Evolutionary conservation across 2,797 vertebrate species (phyloP).

Genomic region (Mareca penelope): DNA sequence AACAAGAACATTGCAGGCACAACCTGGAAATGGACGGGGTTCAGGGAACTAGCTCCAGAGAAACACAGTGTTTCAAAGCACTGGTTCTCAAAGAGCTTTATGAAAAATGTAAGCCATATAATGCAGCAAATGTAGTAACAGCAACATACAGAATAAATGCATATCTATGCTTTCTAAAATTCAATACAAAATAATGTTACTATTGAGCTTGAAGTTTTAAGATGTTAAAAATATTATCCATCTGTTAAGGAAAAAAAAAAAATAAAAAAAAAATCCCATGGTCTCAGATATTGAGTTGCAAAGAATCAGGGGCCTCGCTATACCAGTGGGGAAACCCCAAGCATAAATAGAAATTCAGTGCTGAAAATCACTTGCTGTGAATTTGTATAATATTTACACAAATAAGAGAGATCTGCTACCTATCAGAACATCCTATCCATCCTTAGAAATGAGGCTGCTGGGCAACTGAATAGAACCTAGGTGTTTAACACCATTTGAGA

Average conservation of each 20-base stretch:
- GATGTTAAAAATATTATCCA: neutral
- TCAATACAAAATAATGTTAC: neutral
- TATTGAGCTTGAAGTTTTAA: neutral
- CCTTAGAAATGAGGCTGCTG: neutral
- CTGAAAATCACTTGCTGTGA: neutral
- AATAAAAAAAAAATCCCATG: neutral
- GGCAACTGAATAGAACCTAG: neutral
- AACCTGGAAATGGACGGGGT: neutral
- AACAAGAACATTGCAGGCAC: neutral
- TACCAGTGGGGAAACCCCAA: neutral
- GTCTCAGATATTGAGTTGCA: neutral
- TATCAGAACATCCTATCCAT: neutral
- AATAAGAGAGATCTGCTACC: neutral
- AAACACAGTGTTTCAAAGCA: neutral
- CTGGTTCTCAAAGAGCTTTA: neutral
- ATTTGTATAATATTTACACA: neutral
- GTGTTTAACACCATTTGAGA: neutral
- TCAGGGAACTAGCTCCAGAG: neutral
- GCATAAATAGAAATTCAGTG: neutral
- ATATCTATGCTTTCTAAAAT: neutral
- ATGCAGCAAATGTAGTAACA: neutral
- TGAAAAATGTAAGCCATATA: neutral
- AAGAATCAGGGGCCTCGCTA: neutral
- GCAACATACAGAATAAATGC: neutral
- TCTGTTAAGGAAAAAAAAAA: neutral